Base-by-base conservation (phyloP, 2,113 vertebrate genomes). In the Thalassarche chlororhynchos region DNA sequence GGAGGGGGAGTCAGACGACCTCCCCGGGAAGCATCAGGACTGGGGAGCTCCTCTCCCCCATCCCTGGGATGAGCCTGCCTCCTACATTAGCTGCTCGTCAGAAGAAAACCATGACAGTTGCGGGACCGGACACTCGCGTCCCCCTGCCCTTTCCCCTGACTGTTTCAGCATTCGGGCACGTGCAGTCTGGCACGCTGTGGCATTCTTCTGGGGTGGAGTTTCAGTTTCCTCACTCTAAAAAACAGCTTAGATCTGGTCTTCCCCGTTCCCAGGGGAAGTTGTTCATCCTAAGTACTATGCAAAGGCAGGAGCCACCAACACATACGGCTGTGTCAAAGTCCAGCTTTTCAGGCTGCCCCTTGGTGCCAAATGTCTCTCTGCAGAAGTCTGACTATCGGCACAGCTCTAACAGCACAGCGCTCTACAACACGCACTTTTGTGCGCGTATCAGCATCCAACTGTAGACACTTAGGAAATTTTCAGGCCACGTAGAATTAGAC, bases 61-160 rank as follows among this genome's bases (percentile, higher is more conserved):
- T 49, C 14, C 9, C 58, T 36, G 51, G 31, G 11, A n/a, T 46
- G 15, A 68, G 17, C 14, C 46, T 71, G 14, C 24, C 26, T 55
- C 36, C 31, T 51, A 8, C 6, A 31, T 52, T 3, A 61, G 44
- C 69, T 29, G 23, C 7, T 83, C 5, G 2, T 21, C 29, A 80
- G 32, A 71, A 64, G 40, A 40, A 72, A 62, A 62, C 10, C 0
- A 0, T 32, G n/a, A 69, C 10, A 32, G 54, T 14, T 4, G 0
- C 3, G 0, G 47, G 54, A 68, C 23, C 46, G 62, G 60, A 31
- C 12, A 5, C 74, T 52, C 6, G 1, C 7, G 3, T 47, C 2
- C 36, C 12, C 20, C 46, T 61, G 24, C 49, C 16, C 28, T 68
- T 58, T 69, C 5, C 36, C 15, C 24, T 8, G 12, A 14, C n/a